Evolutionary conservation across 2,797 vertebrate species (phyloP).

Genomic region (Tiaroga cobitis): DNA sequence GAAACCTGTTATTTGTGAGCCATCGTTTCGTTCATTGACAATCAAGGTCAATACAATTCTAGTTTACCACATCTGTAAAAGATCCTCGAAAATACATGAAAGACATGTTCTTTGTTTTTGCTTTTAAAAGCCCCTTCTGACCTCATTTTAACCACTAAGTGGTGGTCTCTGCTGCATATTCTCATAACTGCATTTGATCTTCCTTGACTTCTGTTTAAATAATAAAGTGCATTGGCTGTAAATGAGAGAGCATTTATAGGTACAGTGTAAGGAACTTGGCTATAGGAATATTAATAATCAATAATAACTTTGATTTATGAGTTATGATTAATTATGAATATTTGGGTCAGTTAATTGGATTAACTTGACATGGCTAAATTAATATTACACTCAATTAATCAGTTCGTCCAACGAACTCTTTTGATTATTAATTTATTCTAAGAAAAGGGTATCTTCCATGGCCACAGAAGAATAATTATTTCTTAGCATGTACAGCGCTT

Average conservation of each 20-base stretch:
- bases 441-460: too few species aligned
- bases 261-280: too few species aligned
- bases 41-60: background rate
- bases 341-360: too few species aligned
- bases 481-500: too few species aligned
- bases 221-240: background rate
- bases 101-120: background rate
- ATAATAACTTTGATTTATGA: too few species aligned
- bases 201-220: background rate
- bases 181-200: background rate
- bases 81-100: background rate
- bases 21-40: background rate
- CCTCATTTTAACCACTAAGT: conserved; percentile 43
- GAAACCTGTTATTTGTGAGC: background rate
- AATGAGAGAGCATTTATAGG: background rate
- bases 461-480: too few species aligned
- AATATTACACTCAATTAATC: too few species aligned
- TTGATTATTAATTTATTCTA: too few species aligned
- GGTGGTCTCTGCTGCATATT: conserved; percentile 15
- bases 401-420: too few species aligned
- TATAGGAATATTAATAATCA: too few species aligned
- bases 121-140: background rate
- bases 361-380: too few species aligned
- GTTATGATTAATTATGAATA: too few species aligned
- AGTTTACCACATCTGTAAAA: conserved; percentile 36